A percentile compares a stretch with the other conserved stretches of the same genome.
Evolutionary conservation across 1,140 invertebrate species (phyloP).

Genomic region (Oscheius sp.): DNA sequence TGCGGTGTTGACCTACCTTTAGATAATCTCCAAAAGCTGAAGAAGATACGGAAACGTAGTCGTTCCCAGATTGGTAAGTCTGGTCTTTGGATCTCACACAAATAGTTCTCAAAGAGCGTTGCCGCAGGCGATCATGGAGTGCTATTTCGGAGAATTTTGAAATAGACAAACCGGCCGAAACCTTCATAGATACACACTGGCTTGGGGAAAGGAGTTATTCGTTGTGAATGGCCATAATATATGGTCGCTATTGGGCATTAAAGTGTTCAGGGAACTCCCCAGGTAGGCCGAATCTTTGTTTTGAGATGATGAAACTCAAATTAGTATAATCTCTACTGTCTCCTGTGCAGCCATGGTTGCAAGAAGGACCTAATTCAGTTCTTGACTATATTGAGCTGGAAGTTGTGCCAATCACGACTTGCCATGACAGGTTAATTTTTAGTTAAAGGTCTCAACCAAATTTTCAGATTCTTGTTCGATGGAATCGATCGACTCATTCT

Average conservation of each 20-base stretch:
- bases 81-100: too few relatives aligned
- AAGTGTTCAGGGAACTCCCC: constrained; percentile 36
- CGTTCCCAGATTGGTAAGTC: too few relatives aligned
- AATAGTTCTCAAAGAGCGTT: background rate
- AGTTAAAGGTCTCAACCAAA: background rate
- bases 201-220: constrained; percentile 37
- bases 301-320: background rate
- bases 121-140: constrained; percentile 14
- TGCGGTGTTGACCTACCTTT: constrained; percentile 28
- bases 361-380: constrained; percentile 27
- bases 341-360: constrained; percentile 16
- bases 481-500: background rate
- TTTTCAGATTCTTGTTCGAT: background rate
- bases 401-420: constrained; percentile 4
- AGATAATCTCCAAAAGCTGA: background rate
- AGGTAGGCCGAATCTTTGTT: constrained; percentile 8
- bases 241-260: constrained; percentile 39
- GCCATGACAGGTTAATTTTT: background rate
- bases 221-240: constrained; percentile 39
- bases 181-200: constrained; percentile 35
- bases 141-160: constrained; percentile 34
- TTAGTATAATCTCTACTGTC: constrained; percentile 38
- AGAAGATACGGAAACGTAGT: background rate
- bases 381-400: constrained; percentile 37
- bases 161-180: constrained; percentile 16